Evolutionary conservation across 2,797 vertebrate species (phyloP).

Genomic region (Rhabdophis nuchalis): DNA sequence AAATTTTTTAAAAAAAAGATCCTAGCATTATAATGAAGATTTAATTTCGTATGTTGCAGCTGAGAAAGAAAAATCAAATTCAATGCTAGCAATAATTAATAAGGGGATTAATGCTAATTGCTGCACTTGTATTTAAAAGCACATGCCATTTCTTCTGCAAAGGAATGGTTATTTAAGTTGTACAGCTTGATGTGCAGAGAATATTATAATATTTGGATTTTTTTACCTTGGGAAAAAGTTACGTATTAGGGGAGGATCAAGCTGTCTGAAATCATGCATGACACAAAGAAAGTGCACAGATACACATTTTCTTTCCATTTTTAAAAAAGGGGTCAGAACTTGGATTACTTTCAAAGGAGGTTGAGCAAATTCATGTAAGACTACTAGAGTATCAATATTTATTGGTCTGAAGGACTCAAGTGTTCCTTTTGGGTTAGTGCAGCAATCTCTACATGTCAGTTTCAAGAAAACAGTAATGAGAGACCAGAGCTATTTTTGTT

Average conservation of each 20-base stretch:
- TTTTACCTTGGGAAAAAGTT: background rate
- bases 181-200: background rate
- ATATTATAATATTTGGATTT: background rate
- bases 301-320: background rate
- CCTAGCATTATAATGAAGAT: background rate
- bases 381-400: background rate
- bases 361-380: background rate
- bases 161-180: background rate
- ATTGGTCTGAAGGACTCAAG: background rate
- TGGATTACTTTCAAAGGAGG: background rate
- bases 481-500: background rate
- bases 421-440: background rate
- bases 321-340: background rate
- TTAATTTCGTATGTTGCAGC: background rate
- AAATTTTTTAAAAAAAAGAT: background rate
- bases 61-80: background rate
- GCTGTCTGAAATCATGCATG: background rate
- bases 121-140: background rate
- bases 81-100: background rate
- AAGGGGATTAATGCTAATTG: background rate
- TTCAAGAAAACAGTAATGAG: background rate
- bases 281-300: background rate
- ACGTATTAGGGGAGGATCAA: background rate
- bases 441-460: background rate
- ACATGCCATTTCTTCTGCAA: background rate